Evolutionary conservation across 2,888 invertebrate species (phyloP).

Genomic region (Dasysyrphus tricinctus): DNA sequence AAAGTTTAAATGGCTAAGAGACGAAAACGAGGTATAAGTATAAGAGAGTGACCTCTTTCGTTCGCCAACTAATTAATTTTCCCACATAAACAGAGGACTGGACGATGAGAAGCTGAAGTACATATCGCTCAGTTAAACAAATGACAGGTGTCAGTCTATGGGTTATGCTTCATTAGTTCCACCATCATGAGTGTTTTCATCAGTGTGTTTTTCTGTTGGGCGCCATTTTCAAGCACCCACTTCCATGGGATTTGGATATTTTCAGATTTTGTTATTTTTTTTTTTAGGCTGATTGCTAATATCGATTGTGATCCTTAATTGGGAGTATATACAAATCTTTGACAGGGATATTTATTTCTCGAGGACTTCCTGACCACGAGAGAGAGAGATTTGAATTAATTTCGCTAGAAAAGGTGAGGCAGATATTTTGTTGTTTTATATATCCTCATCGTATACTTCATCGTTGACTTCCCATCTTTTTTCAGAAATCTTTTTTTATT

Average conservation of each 20-base stretch:
- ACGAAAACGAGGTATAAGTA: neutral
- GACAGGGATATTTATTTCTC: slow-evolving; percentile 63
- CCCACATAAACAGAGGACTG: slow-evolving; percentile 49
- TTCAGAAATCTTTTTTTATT: slow-evolving; percentile 47
- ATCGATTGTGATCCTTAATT: slow-evolving; percentile 50
- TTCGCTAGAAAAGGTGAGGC: slow-evolving; percentile 67
- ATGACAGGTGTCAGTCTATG: slow-evolving; percentile 74
- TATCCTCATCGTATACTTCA: neutral
- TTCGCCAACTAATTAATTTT: slow-evolving; percentile 68
- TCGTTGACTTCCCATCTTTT: slow-evolving; percentile 36
- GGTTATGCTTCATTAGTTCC: slow-evolving; percentile 70
- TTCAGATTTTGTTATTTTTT: neutral
- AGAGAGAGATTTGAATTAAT: slow-evolving; percentile 69
- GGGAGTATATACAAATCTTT: slow-evolving; percentile 33
- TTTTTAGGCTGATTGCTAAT: slow-evolving; percentile 49
- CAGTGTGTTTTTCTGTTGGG: slow-evolving; percentile 36
- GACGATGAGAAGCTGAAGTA: slow-evolving; percentile 30
- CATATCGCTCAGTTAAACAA: slow-evolving; percentile 66
- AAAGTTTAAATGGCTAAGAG: slow-evolving; percentile 11
- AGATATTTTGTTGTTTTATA: slow-evolving; percentile 29
- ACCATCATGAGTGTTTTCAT: neutral
- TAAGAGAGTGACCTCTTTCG: slow-evolving; percentile 42
- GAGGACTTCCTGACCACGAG: slow-evolving; percentile 28
- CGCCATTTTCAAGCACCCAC: slow-evolving; percentile 59
- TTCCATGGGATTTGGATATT: slow-evolving; percentile 6